phyloP scores from a whole-genome alignment of 2,113 vertebrate genomes.

The Indicator maculatus region DNA sequence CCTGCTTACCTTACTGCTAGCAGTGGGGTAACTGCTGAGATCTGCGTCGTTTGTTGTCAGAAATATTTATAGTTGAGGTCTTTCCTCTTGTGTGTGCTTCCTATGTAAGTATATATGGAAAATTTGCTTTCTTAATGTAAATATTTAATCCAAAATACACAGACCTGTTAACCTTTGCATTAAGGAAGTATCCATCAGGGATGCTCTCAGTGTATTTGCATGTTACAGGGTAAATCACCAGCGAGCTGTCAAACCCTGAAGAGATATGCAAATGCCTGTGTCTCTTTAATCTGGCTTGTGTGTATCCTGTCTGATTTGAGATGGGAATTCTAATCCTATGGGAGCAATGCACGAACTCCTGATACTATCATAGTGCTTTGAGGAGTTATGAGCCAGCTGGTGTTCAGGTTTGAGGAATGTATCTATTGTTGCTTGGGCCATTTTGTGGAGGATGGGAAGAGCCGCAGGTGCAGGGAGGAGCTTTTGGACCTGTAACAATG shows the following conservation, averaged over 20 bases:
- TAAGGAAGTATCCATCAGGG: not conserved
- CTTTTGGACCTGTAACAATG: not conserved
- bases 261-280: not conserved
- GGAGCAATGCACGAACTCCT: not conserved
- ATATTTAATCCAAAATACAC: not conserved
- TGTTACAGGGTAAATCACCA: conserved; percentile 28
- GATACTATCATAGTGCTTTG: rapidly evolving
- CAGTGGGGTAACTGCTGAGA: not conserved
- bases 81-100: not conserved
- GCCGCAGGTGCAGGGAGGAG: not conserved
- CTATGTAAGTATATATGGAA: not conserved
- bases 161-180: not conserved
- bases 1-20: not conserved
- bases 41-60: not conserved
- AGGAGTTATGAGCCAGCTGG: not conserved
- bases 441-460: not conserved
- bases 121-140: not conserved
- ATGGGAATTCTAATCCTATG: not conserved
- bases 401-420: not conserved
- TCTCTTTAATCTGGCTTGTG: conserved; percentile 22
- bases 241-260: conserved; percentile 11
- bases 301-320: conserved; percentile 24
- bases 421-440: not conserved
- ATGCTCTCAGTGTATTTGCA: not conserved
- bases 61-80: not conserved